A percentile compares a stretch with the other conserved stretches of the same genome.
Conservation (phyloP, 2,888 invertebrate species). For the Lomographa bimaculata region DNA sequence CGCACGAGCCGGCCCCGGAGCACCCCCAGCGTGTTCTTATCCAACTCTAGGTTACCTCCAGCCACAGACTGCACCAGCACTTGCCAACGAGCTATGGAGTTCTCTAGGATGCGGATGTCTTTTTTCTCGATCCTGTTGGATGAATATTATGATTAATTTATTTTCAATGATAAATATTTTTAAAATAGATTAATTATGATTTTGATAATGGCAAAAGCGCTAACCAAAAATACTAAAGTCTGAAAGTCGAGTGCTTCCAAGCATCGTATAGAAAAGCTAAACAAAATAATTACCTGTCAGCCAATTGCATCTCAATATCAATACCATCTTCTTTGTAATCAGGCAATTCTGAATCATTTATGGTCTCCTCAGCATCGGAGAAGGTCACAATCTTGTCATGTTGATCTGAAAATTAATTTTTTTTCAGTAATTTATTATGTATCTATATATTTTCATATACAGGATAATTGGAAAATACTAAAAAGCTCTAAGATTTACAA, state of each 20-base stretch:
- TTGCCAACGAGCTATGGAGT: conserved; percentile 95
- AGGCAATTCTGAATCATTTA: conserved; percentile 91
- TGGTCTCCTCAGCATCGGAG: conserved; percentile 95
- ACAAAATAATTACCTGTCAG: conserved; percentile 88
- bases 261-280: too few relatives aligned
- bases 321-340: conserved; percentile 92
- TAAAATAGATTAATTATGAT: neutral
- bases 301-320: conserved; percentile 89
- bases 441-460: too few relatives aligned
- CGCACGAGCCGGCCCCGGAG: conserved; percentile 95
- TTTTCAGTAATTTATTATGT: neutral
- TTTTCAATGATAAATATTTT: neutral
- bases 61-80: conserved; percentile 94
- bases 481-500: too few relatives aligned
- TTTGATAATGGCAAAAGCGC: too few relatives aligned
- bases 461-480: too few relatives aligned
- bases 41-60: conserved; percentile 93
- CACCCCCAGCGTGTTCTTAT: conserved; percentile 96
- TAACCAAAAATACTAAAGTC: too few relatives aligned
- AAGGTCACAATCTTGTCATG: conserved; percentile 88
- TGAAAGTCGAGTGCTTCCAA: too few relatives aligned
- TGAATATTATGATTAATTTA: conserved; percentile 1
- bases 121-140: conserved; percentile 90
- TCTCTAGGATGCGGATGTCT: conserved; percentile 94
- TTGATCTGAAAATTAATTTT: conserved; percentile 48